Evolutionary conservation across 2,888 invertebrate genomes (phyloP).

Genomic region (Endotricha flammealis): DNA sequence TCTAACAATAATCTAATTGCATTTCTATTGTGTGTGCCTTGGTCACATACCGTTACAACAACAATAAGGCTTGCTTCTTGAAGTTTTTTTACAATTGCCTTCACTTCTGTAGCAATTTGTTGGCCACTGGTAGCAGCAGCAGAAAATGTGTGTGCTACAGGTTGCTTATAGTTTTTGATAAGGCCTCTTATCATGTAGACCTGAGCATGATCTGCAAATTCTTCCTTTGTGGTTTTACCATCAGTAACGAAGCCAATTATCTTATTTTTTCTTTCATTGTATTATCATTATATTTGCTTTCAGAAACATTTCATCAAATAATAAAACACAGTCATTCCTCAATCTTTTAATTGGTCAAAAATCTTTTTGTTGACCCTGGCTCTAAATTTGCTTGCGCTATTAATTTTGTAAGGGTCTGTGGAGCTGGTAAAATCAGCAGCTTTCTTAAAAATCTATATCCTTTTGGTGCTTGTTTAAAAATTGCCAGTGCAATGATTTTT

Average conservation of each 20-base stretch:
- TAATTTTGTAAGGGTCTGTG: neutral
- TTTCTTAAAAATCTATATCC: neutral
- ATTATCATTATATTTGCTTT: neutral
- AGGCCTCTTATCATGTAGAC: conserved; percentile 27
- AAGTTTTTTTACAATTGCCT: conserved; percentile 5
- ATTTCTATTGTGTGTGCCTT: conserved; percentile 24
- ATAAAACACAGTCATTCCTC: neutral
- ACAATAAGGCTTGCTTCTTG: conserved; percentile 11
- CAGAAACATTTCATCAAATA: neutral
- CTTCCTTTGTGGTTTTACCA: conserved; percentile 13
- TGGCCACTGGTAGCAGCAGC: conserved; percentile 8
- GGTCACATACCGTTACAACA: conserved; percentile 10
- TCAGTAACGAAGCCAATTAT: conserved; percentile 24
- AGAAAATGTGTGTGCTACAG: conserved; percentile 10
- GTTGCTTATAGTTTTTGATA: conserved; percentile 26
- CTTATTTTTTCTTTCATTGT: conserved; percentile 16
- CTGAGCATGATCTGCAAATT: conserved; percentile 26
- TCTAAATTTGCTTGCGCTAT: neutral
- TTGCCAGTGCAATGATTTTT: conserved; percentile 5
- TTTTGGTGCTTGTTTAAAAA: conserved; percentile 9
- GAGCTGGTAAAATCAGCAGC: neutral
- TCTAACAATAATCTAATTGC: conserved; percentile 21
- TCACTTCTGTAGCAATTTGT: conserved; percentile 10
- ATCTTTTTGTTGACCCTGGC: neutral
- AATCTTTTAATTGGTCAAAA: neutral